These are phyloP conservation scores for Tenthredo mesomela DNA, from an alignment of 2,888 invertebrate species.

Conservation along the genomic window DNA sequence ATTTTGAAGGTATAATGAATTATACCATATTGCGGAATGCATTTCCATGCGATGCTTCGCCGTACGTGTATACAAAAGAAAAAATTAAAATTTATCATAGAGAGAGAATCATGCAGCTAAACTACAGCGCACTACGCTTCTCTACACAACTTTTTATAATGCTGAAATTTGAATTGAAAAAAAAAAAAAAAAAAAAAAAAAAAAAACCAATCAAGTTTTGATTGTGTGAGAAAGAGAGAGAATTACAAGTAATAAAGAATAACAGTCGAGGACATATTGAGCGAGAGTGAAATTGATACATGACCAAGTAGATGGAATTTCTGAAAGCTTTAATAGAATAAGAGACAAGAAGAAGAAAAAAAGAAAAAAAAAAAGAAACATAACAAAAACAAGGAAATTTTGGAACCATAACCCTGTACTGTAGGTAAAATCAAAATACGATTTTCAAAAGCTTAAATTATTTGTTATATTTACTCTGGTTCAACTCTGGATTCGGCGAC, in stretches of 20 bases:
- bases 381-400: background rate
- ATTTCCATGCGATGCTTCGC: constrained; percentile 53
- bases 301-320: background rate
- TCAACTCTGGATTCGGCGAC: constrained; percentile 66
- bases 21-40: constrained; percentile 42
- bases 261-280: constrained; percentile 46
- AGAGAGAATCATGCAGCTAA: constrained; percentile 45
- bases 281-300: constrained; percentile 29
- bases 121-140: constrained; percentile 11
- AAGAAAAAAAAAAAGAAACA: background rate
- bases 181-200: constrained; percentile 22
- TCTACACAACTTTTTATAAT: background rate
- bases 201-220: constrained; percentile 47
- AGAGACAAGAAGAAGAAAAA: background rate
- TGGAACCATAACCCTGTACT: background rate
- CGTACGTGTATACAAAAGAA: constrained; percentile 18
- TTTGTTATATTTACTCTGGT: constrained; percentile 63
- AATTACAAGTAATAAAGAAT: constrained; percentile 49
- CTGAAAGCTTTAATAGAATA: background rate
- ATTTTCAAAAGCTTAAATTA: constrained; percentile 17
- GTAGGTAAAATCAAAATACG: background rate
- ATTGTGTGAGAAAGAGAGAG: constrained; percentile 33
- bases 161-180: background rate
- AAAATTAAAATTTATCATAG: constrained; percentile 4
- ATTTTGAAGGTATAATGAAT: background rate